Evolutionary conservation across 1,140 invertebrate genomes (phyloP).

Genomic region (Globodera rostochiensis): DNA sequence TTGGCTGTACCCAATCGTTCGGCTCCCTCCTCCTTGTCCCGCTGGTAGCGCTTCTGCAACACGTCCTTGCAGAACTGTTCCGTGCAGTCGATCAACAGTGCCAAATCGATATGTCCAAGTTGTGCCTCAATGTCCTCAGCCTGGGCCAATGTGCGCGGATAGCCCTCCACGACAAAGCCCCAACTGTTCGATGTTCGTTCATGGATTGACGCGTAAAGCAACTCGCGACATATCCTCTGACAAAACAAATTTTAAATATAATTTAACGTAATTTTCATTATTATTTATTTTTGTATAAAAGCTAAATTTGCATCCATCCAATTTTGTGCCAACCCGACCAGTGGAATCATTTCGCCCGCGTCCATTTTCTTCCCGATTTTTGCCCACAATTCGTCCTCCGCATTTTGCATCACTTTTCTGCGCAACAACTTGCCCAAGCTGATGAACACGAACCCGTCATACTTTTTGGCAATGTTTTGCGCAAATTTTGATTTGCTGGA

Average conservation of each 20-base stretch:
- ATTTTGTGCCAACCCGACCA: constrained; percentile 28
- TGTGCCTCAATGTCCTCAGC: constrained; percentile 57
- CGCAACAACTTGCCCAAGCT: constrained; percentile 60
- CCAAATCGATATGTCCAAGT: constrained; percentile 57
- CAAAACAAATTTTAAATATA: not conserved
- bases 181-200: constrained; percentile 46
- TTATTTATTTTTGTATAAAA: too few relatives aligned
- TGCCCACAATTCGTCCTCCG: constrained; percentile 60
- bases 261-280: not conserved
- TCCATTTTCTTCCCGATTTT: constrained; percentile 60
- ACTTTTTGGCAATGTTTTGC: constrained; percentile 57
- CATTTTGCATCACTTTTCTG: constrained; percentile 54
- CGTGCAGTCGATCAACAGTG: constrained; percentile 62
- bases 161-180: constrained; percentile 64
- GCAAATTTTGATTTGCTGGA: constrained; percentile 58
- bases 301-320: not conserved
- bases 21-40: constrained; percentile 37
- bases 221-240: constrained; percentile 62
- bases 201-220: constrained; percentile 59
- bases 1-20: constrained; percentile 30
- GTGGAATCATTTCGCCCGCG: constrained; percentile 57
- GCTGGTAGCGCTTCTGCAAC: constrained; percentile 28
- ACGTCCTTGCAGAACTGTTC: constrained; percentile 59
- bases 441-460: constrained; percentile 61
- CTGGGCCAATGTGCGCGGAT: constrained; percentile 58